Conservation (phyloP, 2,888 invertebrate genomes). For the Magallana nippona region DNA sequence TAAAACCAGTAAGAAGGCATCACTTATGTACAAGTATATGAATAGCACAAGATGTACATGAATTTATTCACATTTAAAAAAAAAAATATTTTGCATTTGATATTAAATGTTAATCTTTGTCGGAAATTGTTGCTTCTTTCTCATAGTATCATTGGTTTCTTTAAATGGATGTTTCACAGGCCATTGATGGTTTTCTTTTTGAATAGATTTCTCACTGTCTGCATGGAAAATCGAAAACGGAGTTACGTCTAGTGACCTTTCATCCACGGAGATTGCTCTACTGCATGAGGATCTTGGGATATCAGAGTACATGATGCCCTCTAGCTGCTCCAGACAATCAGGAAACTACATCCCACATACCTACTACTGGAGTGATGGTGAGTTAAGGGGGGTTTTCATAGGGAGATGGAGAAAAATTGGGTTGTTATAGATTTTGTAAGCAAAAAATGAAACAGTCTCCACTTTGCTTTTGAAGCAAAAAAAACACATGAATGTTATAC, state of each 20-base stretch:
- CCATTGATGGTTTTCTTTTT: not conserved
- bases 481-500: too few relatives aligned
- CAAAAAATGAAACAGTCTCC: too few relatives aligned
- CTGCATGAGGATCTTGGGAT: conserved; percentile 54
- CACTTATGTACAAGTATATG: too few relatives aligned
- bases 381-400: not conserved
- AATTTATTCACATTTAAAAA: too few relatives aligned
- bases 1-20: conserved; percentile 34
- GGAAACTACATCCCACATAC: conserved; percentile 44
- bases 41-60: too few relatives aligned
- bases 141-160: not conserved
- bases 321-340: conserved; percentile 42
- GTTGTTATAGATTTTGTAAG: too few relatives aligned
- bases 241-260: conserved; percentile 5
- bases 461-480: too few relatives aligned
- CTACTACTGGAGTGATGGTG: conserved; percentile 49
- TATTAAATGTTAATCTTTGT: too few relatives aligned
- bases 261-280: conserved; percentile 35
- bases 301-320: conserved; percentile 48
- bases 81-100: too few relatives aligned
- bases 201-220: conserved; percentile 22
- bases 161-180: not conserved
- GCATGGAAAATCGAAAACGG: conserved; percentile 38
- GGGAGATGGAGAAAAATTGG: not conserved
- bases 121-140: not conserved